phyloP scores from a whole-genome alignment of 2,888 invertebrate genomes.

The Netelia inedita region DNA sequence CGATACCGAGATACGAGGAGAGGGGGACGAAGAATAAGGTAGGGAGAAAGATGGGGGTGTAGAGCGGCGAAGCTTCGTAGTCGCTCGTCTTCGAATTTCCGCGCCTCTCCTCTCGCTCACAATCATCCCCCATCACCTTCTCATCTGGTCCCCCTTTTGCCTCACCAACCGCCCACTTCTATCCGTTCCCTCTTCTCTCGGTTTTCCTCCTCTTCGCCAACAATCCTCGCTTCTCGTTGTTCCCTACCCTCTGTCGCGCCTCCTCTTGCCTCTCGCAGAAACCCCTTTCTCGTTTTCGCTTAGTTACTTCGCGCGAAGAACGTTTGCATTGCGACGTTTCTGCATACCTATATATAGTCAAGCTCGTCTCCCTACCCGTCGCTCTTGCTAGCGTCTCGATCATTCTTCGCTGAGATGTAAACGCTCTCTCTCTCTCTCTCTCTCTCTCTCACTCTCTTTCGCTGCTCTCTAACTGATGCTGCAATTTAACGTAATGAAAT shows the following conservation, averaged over 20 bases:
- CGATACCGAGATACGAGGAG: slow-evolving; percentile 64
- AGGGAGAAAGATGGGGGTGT: slow-evolving; percentile 14
- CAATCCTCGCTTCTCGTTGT: slow-evolving; percentile 49
- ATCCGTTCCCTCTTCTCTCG: slow-evolving; percentile 35
- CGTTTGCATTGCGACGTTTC: slow-evolving; percentile 49
- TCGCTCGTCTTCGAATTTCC: slow-evolving; percentile 62
- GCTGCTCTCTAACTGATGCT: slow-evolving; percentile 57
- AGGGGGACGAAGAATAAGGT: slow-evolving; percentile 31
- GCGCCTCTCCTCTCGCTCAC: slow-evolving; percentile 16
- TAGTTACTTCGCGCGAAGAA: slow-evolving; percentile 59
- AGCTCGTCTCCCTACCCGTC: slow-evolving; percentile 32
- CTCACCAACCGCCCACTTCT: slow-evolving; percentile 48
- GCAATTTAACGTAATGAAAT: slow-evolving; percentile 76
- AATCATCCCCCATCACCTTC: slow-evolving; percentile 16
- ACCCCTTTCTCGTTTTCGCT: slow-evolving; percentile 66
- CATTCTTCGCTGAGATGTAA: not conserved
- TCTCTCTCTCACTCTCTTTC: slow-evolving; percentile 12
- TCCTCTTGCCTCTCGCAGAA: slow-evolving; percentile 21
- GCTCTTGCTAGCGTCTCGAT: not conserved
- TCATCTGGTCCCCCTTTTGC: slow-evolving; percentile 31
- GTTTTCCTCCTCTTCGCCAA: slow-evolving; percentile 26
- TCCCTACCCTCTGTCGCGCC: slow-evolving; percentile 17
- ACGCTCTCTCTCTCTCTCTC: slow-evolving; percentile 61
- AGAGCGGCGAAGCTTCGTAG: slow-evolving; percentile 41
- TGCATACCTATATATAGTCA: not conserved